Percentiles rank a stretch among this genome's conserved stretches.
phyloP scores from a whole-genome alignment of 2,113 vertebrate species.

The Paratilapia polleni region DNA sequence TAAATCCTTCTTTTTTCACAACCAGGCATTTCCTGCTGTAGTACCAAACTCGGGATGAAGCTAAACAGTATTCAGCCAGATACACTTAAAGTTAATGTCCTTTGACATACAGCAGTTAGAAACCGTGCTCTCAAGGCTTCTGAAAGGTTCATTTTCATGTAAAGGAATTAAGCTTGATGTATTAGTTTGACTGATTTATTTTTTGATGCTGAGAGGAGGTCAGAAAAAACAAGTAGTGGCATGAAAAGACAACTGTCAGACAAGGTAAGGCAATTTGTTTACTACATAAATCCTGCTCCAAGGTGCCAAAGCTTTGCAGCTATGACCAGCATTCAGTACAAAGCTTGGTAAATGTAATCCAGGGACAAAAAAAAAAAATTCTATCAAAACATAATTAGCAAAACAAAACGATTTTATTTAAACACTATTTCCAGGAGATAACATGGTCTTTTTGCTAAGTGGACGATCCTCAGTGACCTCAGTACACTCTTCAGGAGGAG shows the following conservation, averaged over 20 bases:
- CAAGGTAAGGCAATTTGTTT: background rate
- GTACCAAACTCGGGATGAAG: background rate
- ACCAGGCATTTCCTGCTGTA: fast-evolving
- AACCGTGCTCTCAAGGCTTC: background rate
- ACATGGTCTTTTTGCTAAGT: background rate
- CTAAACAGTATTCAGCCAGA: background rate
- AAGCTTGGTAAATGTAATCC: too few relatives aligned
- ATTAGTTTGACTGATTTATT: background rate
- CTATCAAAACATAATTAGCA: background rate
- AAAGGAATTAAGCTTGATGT: background rate
- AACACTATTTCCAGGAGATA: background rate
- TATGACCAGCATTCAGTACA: background rate
- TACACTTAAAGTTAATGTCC: background rate
- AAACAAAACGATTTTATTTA: background rate
- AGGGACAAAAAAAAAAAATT: background rate
- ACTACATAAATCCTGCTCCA: background rate
- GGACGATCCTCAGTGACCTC: background rate
- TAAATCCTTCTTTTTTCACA: background rate
- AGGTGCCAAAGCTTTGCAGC: background rate
- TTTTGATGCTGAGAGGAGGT: background rate
- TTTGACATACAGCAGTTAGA: background rate
- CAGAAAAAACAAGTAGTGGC: background rate
- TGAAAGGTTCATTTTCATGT: background rate
- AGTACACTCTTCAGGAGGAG: background rate
- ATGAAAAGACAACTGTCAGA: background rate